These are phyloP conservation scores for Gobio occitaniae DNA, from an alignment of 2,797 vertebrate genomes.

Conservation along the genomic window DNA sequence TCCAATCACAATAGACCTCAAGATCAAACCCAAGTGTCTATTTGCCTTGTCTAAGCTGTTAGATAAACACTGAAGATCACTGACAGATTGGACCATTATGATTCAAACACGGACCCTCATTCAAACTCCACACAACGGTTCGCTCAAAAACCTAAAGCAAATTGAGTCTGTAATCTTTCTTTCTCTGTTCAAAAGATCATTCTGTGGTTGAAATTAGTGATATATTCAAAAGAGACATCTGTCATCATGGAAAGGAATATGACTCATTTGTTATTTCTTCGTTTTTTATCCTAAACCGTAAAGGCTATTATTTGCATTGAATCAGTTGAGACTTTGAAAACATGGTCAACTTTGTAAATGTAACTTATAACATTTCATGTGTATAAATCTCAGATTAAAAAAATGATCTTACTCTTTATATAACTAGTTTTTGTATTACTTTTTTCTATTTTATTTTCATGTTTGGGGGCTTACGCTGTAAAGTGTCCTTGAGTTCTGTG, in stretches of 20 bases:
- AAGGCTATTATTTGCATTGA: neutral
- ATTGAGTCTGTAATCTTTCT: conserved; percentile 43
- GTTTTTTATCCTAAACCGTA: neutral
- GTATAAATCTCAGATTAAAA: neutral
- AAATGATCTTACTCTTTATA: neutral
- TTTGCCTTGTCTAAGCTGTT: conserved; percentile 59
- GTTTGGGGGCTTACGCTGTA: neutral
- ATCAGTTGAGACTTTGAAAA: neutral
- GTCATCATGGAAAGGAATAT: conserved; percentile 28
- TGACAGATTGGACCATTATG: conserved; percentile 60
- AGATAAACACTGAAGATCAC: conserved; percentile 53
- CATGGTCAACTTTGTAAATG: neutral
- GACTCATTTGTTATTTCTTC: neutral
- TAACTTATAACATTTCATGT: neutral
- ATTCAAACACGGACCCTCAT: conserved; percentile 48
- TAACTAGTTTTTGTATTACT: neutral
- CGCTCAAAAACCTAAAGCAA: conserved; percentile 37
- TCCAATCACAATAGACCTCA: conserved; percentile 60
- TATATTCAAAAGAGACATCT: conserved; percentile 47
- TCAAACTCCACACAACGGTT: conserved; percentile 29
- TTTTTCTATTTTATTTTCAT: neutral
- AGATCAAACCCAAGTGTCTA: conserved; percentile 55
- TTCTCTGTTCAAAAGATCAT: conserved; percentile 46
- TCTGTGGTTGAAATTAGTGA: conserved; percentile 32
- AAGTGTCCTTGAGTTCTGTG: neutral